These are phyloP conservation scores for Podarcis siculus DNA, from an alignment of 2,797 vertebrate species.

Conservation along the genomic window DNA sequence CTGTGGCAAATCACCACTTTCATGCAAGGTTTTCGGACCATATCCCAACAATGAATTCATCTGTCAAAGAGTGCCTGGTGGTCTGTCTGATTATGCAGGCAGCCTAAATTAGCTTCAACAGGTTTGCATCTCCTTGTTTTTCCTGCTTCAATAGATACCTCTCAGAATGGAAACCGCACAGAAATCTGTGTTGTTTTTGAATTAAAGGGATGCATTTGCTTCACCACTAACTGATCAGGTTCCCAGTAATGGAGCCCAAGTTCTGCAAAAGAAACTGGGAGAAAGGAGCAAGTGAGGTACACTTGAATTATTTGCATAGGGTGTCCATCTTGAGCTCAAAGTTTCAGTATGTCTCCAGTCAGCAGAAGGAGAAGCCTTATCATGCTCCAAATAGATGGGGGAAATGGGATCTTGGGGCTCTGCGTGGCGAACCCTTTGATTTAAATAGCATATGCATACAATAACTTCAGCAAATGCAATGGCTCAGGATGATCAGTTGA, in stretches of 20 bases:
- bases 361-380: background rate
- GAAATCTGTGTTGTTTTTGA: background rate
- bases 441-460: background rate
- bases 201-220: background rate
- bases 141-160: background rate
- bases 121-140: conserved; percentile 42
- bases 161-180: background rate
- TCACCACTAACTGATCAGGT: background rate
- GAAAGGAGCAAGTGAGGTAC: conserved; percentile 29
- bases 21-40: background rate
- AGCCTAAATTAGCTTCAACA: conserved; percentile 30
- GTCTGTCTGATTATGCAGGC: background rate
- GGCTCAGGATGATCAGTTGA: background rate
- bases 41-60: background rate
- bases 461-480: background rate
- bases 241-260: background rate
- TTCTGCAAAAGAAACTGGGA: conserved; percentile 1
- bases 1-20: background rate
- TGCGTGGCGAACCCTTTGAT: background rate
- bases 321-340: background rate
- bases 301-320: background rate
- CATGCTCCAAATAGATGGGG: background rate
- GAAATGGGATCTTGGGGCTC: background rate
- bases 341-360: background rate
- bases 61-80: background rate